These are phyloP conservation scores for Branchinecta lindahli DNA, from an alignment of 1,140 invertebrate species.

Conservation along the genomic window DNA sequence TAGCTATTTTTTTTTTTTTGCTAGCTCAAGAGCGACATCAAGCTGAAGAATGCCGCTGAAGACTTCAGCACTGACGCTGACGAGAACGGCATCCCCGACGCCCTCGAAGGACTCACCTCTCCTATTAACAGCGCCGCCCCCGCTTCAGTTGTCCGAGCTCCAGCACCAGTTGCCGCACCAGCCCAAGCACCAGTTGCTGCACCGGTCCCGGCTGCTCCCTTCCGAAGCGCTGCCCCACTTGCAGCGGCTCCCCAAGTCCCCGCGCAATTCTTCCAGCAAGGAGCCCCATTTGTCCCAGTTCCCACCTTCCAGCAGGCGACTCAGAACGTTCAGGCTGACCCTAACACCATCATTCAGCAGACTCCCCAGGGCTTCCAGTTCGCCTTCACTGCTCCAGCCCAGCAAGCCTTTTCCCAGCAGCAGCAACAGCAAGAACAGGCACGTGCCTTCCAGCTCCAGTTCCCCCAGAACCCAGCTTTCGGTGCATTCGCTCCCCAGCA, in stretches of 20 bases:
- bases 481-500: neutral
- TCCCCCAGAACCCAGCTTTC: neutral
- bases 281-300: no score
- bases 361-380: neutral
- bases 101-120: neutral
- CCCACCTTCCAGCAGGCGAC: neutral
- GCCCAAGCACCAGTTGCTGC: neutral
- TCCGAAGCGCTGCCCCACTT: neutral
- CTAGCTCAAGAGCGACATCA: neutral
- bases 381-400: neutral
- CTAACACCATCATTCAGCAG: neutral
- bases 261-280: no score
- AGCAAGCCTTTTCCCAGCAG: neutral
- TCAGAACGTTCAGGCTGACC: neutral
- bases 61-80: slow-evolving; percentile 8
- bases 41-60: neutral
- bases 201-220: neutral
- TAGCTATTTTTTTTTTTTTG: neutral
- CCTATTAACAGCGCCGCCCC: neutral
- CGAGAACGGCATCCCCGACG: neutral
- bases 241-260: neutral
- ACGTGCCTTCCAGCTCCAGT: neutral
- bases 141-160: neutral
- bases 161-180: neutral
- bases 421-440: neutral